Base-by-base conservation (phyloP, 2,888 invertebrate genomes). In the Lutraria lutraria region DNA sequence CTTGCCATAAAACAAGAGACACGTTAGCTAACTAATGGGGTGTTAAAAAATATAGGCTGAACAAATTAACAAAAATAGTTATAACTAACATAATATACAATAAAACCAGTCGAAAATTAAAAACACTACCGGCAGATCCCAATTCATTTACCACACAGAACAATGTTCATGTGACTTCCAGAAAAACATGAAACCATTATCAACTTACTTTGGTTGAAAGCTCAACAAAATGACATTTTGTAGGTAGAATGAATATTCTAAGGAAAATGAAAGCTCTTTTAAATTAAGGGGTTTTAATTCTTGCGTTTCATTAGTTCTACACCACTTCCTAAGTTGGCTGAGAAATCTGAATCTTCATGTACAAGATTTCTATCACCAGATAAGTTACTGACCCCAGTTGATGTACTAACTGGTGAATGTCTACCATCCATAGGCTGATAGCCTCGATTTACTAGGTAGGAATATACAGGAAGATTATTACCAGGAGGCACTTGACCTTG, bases 371-470 rank as follows among this genome's bases (percentile, higher is more conserved):
- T 86, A 68, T 92, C 90, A 34, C 92, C 89, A 19, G 93, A 93
- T 63, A 91, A 54, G 83, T 90, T 91, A 63, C 92, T 94, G 31
- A 87, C 94, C 60, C 89, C 92, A 53, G 92, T 93, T n/a, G 92
- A 91, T 25, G 84, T 89, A 82, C 88, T 93, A 6, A 86, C 89
- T 13, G 92, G 93, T 29, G 92, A 93, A 54, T 91, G 90, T 68
- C 89, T 90, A 19, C 91, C 93, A 85, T 94, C 95, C 60, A 93
- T 56, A 53, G 94, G 95, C 15, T 89, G 93, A 92, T 95, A 95
- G 31, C 95, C 95, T 34, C 95, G 88, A 81, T 93, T 95, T 19
- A 95, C 95, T 29, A 95, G 92, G 82, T 95, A 94, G 0, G 95
- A 95, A 91, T 94, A 95, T 12, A 94, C 92, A 16, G 95, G 95